phyloP scores from a whole-genome alignment of 2,113 vertebrate species.

The Dryoscopus gambensis region DNA sequence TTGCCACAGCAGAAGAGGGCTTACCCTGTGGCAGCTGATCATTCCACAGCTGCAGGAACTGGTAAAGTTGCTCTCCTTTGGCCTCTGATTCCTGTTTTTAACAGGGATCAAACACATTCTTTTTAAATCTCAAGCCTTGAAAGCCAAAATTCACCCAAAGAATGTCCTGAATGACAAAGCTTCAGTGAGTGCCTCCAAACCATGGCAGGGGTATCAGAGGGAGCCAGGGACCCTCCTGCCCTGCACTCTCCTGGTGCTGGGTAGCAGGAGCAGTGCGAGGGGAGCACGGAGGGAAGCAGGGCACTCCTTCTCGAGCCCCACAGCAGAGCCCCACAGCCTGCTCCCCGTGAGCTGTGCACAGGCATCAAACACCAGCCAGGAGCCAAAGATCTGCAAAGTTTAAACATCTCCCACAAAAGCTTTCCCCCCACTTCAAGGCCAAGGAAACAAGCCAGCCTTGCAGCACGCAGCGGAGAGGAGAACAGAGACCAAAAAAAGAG shows the following conservation, averaged over 20 bases:
- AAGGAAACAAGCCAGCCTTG: background rate
- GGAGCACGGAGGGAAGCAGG: background rate
- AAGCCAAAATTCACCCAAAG: background rate
- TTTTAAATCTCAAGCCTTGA: background rate
- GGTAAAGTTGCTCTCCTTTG: accelerated
- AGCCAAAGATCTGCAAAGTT: background rate
- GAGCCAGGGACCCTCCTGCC: background rate
- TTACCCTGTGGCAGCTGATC: background rate
- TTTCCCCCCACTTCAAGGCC: background rate
- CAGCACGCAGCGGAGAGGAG: background rate
- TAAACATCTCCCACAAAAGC: background rate
- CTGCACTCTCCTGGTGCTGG: background rate
- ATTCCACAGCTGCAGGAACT: background rate
- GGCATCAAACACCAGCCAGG: background rate
- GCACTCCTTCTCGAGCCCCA: background rate
- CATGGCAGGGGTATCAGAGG: accelerated
- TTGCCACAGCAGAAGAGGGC: background rate
- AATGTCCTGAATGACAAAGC: background rate
- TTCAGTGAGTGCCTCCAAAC: background rate
- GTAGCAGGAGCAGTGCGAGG: background rate
- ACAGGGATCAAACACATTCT: accelerated
- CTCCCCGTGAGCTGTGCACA: background rate
- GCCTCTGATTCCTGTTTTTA: background rate
- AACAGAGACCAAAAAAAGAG: background rate
- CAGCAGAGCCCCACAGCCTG: background rate